Evolutionary conservation across 2,888 invertebrate species (phyloP).

Genomic region (Frankliniella intonsa): DNA sequence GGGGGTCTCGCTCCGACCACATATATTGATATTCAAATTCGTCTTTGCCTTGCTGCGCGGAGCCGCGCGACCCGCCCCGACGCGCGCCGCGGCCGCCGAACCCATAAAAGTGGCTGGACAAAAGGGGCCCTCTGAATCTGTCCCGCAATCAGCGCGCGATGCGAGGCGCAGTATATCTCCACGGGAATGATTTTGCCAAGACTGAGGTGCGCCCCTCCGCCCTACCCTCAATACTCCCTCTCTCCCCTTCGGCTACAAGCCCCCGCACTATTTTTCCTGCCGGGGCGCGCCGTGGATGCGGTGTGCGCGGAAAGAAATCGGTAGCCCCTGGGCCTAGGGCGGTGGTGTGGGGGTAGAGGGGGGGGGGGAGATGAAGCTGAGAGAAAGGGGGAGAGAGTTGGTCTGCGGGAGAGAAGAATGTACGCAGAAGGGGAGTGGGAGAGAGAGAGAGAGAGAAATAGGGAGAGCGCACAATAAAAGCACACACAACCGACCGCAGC

Average conservation of each 20-base stretch:
- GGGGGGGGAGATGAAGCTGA: background rate
- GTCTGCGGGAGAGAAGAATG: background rate
- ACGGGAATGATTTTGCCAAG: too few species aligned
- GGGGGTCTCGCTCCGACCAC: background rate
- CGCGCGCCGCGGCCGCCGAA: background rate
- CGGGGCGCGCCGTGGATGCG: background rate
- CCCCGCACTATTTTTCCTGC: too few species aligned
- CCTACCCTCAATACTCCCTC: too few species aligned
- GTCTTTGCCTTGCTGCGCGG: background rate
- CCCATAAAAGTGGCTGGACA: background rate
- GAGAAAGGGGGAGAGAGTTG: background rate
- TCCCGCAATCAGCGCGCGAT: background rate
- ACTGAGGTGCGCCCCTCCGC: too few species aligned
- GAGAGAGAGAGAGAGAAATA: background rate
- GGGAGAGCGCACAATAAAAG: constrained; percentile 10
- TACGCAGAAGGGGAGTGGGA: background rate
- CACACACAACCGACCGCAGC: constrained; percentile 23
- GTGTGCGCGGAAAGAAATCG: background rate
- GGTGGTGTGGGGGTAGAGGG: background rate
- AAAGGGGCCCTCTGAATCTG: background rate
- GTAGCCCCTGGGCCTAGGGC: background rate
- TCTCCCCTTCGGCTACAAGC: too few species aligned
- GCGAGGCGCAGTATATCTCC: background rate
- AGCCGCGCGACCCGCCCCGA: too few species aligned
- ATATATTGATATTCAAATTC: constrained; percentile 14